Conservation (phyloP, 2,797 vertebrate species). For the Myotis daubentonii region DNA sequence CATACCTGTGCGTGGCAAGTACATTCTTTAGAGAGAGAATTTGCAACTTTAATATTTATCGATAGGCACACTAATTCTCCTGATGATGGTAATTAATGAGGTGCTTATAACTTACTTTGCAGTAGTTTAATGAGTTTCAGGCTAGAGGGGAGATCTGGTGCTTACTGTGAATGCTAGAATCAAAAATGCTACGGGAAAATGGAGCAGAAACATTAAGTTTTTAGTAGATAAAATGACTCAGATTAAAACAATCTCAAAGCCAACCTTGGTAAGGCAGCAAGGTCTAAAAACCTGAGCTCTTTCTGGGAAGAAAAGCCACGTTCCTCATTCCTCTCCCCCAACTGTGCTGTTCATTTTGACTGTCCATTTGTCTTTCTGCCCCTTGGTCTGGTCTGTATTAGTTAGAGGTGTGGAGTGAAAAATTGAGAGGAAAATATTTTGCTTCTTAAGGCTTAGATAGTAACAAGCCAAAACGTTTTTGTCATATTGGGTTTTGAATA, state of each 20-base stretch:
- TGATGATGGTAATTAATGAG: conserved; percentile 77
- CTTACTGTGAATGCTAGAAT: conserved; percentile 71
- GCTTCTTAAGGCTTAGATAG: conserved; percentile 35
- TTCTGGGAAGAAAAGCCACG: background rate
- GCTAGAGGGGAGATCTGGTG: conserved; percentile 68
- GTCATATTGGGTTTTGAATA: conserved; percentile 62
- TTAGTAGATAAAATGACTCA: conserved; percentile 78
- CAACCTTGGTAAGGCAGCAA: conserved; percentile 66
- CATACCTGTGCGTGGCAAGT: conserved; percentile 34
- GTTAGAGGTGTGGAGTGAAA: conserved; percentile 35
- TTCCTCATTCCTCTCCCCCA: background rate
- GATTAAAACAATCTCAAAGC: conserved; percentile 72
- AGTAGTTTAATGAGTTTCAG: conserved; percentile 77
- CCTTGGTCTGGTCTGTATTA: conserved; percentile 8
- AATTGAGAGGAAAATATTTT: conserved; percentile 43
- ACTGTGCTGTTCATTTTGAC: background rate
- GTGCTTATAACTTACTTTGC: conserved; percentile 78
- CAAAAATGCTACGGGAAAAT: conserved; percentile 78
- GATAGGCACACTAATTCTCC: conserved; percentile 80
- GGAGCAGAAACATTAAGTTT: conserved; percentile 76
- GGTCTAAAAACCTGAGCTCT: conserved; percentile 51
- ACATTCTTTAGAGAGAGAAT: conserved; percentile 69
- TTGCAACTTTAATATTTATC: conserved; percentile 78
- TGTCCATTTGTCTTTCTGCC: conserved; percentile 44
- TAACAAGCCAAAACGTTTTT: conserved; percentile 34